A percentile compares a stretch with the other conserved stretches of the same genome.
phyloP scores from a whole-genome alignment of 1,140 invertebrate genomes.

The Drosophila ohnishii region DNA sequence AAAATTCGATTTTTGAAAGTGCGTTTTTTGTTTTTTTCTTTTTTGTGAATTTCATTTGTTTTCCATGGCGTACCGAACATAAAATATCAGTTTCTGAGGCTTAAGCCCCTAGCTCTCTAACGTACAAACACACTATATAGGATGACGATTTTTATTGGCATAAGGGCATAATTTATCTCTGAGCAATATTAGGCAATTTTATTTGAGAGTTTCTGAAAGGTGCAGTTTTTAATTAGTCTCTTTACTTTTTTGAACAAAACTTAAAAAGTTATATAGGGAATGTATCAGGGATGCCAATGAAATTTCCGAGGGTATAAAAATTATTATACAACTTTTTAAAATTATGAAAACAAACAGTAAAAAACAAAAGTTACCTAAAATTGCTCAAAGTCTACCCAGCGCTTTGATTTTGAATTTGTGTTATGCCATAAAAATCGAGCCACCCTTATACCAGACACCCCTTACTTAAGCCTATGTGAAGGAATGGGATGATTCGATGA shows the following conservation, averaged over 20 bases:
- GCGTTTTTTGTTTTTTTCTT: slow-evolving; percentile 11
- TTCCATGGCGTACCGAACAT: slow-evolving; percentile 21
- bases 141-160: slow-evolving; percentile 13
- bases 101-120: slow-evolving; percentile 3
- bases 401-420: neutral
- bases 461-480: slow-evolving; percentile 27
- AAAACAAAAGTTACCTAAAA: neutral
- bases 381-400: neutral
- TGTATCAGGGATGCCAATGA: too few relatives aligned
- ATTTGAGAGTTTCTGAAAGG: too few relatives aligned
- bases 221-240: too few relatives aligned
- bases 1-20: slow-evolving; percentile 34
- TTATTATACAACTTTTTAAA: too few relatives aligned
- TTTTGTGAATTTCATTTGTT: slow-evolving; percentile 21
- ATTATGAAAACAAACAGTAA: too few relatives aligned
- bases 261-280: too few relatives aligned
- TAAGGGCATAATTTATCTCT: neutral
- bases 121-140: neutral
- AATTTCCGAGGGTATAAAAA: too few relatives aligned
- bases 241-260: too few relatives aligned
- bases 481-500: slow-evolving; percentile 48
- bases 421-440: neutral
- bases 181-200: neutral
- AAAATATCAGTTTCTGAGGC: slow-evolving; percentile 35
- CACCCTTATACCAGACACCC: slow-evolving; percentile 4